These are phyloP conservation scores for Trissolcus japonicus DNA, from an alignment of 2,888 invertebrate genomes.

Conservation along the genomic window DNA sequence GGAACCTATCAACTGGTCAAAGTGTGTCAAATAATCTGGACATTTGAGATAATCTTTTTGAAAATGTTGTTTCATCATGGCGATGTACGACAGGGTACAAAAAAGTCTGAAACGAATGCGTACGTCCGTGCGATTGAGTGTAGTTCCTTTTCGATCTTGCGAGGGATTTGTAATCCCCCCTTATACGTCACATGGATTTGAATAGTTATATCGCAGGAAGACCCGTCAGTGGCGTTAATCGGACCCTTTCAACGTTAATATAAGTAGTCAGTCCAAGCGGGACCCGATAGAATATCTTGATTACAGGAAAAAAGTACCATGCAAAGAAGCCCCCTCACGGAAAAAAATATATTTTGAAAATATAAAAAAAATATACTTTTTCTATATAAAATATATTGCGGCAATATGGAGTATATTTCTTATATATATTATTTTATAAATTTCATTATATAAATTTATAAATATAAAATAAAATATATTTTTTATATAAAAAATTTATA, in stretches of 20 bases:
- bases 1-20: constrained; percentile 37
- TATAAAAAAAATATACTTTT: no score
- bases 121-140: constrained; percentile 9
- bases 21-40: constrained; percentile 46
- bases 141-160: constrained; percentile 50
- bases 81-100: constrained; percentile 37
- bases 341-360: no score
- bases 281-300: constrained; percentile 54
- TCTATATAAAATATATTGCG: no score
- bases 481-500: no score
- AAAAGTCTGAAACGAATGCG: constrained; percentile 37
- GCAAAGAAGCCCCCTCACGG: no score
- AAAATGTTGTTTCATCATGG: constrained; percentile 51
- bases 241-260: constrained; percentile 54
- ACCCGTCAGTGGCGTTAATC: constrained; percentile 52
- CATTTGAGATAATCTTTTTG: constrained; percentile 49
- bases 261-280: constrained; percentile 52
- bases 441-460: no score
- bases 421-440: no score
- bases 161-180: constrained; percentile 52
- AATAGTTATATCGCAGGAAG: constrained; percentile 49
- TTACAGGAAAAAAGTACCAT: constrained; percentile 55
- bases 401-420: no score
- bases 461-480: no score
- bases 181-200: constrained; percentile 52